Evolutionary conservation across 1,140 invertebrate species (phyloP).

Genomic region (Paramacrobiotus metropolitanus): DNA sequence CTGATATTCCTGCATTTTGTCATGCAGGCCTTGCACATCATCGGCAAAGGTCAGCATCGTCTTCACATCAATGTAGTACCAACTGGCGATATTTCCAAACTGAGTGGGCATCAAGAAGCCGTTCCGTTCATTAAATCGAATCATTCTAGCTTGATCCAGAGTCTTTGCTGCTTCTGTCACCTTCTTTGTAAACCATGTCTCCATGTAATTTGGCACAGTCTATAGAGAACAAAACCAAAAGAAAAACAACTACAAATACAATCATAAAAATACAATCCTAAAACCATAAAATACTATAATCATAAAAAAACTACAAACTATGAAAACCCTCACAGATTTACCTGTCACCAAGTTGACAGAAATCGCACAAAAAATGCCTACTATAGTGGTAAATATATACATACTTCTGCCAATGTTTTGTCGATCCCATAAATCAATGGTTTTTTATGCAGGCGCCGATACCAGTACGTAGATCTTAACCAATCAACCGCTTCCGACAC

Average conservation of each 20-base stretch:
- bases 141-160: slow-evolving; percentile 79
- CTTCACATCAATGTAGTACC: slow-evolving; percentile 73
- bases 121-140: slow-evolving; percentile 59
- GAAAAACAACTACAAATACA: too few relatives aligned
- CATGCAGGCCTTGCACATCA: slow-evolving; percentile 3
- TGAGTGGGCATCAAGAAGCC: slow-evolving; percentile 52
- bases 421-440: slow-evolving; percentile 67
- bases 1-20: slow-evolving; percentile 3
- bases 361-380: too few relatives aligned
- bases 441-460: slow-evolving; percentile 76
- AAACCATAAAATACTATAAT: too few relatives aligned
- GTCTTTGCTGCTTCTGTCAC: slow-evolving; percentile 52
- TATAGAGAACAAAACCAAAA: slow-evolving; percentile 10
- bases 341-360: too few relatives aligned
- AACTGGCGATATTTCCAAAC: slow-evolving; percentile 70
- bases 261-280: too few relatives aligned
- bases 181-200: neutral
- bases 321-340: too few relatives aligned
- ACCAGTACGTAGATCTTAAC: slow-evolving; percentile 91
- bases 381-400: too few relatives aligned
- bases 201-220: slow-evolving; percentile 1
- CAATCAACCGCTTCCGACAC: slow-evolving; percentile 87
- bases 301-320: too few relatives aligned
- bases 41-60: neutral
- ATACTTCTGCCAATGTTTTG: slow-evolving; percentile 34